phyloP scores from a whole-genome alignment of 2,113 vertebrate genomes.

The Athene noctua region DNA sequence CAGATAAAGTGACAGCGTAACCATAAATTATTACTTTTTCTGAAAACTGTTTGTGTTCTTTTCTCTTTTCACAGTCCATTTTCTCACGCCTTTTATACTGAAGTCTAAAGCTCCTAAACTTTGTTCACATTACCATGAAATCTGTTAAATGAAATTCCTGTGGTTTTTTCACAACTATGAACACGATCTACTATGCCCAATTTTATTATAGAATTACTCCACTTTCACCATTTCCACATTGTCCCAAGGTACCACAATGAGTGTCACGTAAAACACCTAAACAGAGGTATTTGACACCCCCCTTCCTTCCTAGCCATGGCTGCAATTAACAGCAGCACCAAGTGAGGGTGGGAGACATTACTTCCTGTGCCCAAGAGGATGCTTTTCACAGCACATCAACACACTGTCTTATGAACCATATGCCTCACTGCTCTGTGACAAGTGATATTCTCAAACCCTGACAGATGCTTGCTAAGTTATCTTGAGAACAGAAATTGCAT shows the following conservation, averaged over 20 bases:
- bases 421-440: slow-evolving; percentile 25
- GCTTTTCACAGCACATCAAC: slow-evolving; percentile 36
- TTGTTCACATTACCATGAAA: background rate
- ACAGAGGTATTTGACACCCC: background rate
- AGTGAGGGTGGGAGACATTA: background rate
- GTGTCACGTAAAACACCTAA: background rate
- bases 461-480: slow-evolving; percentile 19
- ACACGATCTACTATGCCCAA: fast-evolving
- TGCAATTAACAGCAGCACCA: background rate
- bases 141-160: background rate
- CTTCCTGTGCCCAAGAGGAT: slow-evolving; percentile 16
- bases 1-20: background rate
- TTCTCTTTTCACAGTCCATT: background rate
- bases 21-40: background rate
- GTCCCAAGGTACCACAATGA: background rate
- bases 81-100: background rate
- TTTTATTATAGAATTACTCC: background rate
- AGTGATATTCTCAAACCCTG: background rate
- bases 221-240: background rate
- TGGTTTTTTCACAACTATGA: background rate
- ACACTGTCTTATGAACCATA: slow-evolving; percentile 28
- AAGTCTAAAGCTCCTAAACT: background rate
- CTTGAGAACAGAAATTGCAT: background rate
- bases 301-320: background rate
- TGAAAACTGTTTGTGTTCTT: background rate